These are phyloP conservation scores for Lasioglossum albipes DNA, from an alignment of 1,140 invertebrate genomes.

Conservation along the genomic window DNA sequence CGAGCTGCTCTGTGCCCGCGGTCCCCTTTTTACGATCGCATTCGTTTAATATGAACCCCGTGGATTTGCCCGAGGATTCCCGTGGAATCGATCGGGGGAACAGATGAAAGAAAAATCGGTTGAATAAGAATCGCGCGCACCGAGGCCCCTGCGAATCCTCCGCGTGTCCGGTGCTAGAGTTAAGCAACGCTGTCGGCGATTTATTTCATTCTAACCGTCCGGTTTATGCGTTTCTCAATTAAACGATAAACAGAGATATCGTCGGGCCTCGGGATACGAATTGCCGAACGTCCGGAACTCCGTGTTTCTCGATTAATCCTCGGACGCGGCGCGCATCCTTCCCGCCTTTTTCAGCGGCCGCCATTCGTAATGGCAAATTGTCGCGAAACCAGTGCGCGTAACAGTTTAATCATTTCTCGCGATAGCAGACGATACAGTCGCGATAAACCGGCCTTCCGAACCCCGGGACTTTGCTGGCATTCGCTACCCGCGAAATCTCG, in stretches of 20 bases:
- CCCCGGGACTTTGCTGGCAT: too few relatives aligned
- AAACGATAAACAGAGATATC: conserved; percentile 49
- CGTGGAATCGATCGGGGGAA: too few relatives aligned
- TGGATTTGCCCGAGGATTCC: not conserved
- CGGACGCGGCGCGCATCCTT: conserved; percentile 18
- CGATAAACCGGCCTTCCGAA: not conserved
- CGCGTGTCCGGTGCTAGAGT: not conserved
- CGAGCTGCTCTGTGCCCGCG: not conserved
- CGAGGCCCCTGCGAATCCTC: not conserved
- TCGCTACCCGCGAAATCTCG: too few relatives aligned
- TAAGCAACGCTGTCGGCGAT: conserved; percentile 6
- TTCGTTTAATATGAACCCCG: not conserved
- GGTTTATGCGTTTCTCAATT: conserved; percentile 33
- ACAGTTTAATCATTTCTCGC: conserved; percentile 26
- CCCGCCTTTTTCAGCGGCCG: conserved; percentile 20
- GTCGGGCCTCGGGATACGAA: conserved; percentile 20
- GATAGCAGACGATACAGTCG: not conserved
- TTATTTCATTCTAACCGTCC: conserved; percentile 2
- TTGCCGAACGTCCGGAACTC: conserved; percentile 18
- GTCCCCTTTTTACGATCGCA: not conserved
- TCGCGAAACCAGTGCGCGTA: not conserved
- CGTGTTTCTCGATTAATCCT: conserved; percentile 48
- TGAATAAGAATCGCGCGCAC: not conserved
- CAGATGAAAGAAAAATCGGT: not conserved
- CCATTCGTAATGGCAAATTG: conserved; percentile 24